phyloP scores from a whole-genome alignment of 2,797 vertebrate species.

The Coregonus sp. region DNA sequence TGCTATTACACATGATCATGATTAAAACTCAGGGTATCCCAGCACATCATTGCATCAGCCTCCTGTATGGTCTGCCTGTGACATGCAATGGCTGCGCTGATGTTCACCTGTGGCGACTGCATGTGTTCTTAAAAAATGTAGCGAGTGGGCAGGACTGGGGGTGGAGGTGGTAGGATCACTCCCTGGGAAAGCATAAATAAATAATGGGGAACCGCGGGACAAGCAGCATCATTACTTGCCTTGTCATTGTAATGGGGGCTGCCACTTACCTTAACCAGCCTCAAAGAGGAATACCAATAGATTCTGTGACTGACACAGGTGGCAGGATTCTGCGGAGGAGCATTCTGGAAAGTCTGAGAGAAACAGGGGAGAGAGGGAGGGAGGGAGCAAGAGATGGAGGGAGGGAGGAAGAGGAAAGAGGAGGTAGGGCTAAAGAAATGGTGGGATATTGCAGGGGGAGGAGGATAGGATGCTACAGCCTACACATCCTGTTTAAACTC shows the following conservation, averaged over 20 bases:
- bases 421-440: too few relatives aligned
- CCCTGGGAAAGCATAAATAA: slow-evolving; percentile 42
- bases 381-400: too few relatives aligned
- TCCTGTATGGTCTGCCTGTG: slow-evolving; percentile 17
- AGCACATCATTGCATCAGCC: slow-evolving; percentile 42
- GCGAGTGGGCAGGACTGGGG: slow-evolving; percentile 32
- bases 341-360: slow-evolving; percentile 57
- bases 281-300: slow-evolving; percentile 54
- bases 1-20: slow-evolving; percentile 57
- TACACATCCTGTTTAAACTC: slow-evolving; percentile 67
- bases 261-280: slow-evolving; percentile 74
- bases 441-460: too few relatives aligned
- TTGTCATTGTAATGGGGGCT: slow-evolving; percentile 60
- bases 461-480: slow-evolving; percentile 60
- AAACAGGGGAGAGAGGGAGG: slow-evolving; percentile 18
- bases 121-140: slow-evolving; percentile 56
- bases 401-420: too few relatives aligned
- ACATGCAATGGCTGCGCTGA: slow-evolving; percentile 38
- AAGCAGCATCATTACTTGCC: slow-evolving; percentile 51
- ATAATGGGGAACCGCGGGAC: slow-evolving; percentile 52
- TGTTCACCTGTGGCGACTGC: slow-evolving; percentile 48
- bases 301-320: slow-evolving; percentile 55
- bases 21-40: slow-evolving; percentile 41
- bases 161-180: slow-evolving; percentile 34
- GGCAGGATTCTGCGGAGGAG: slow-evolving; percentile 33